Evolutionary conservation across 2,888 invertebrate species (phyloP).

Genomic region (Arctia plantaginis): DNA sequence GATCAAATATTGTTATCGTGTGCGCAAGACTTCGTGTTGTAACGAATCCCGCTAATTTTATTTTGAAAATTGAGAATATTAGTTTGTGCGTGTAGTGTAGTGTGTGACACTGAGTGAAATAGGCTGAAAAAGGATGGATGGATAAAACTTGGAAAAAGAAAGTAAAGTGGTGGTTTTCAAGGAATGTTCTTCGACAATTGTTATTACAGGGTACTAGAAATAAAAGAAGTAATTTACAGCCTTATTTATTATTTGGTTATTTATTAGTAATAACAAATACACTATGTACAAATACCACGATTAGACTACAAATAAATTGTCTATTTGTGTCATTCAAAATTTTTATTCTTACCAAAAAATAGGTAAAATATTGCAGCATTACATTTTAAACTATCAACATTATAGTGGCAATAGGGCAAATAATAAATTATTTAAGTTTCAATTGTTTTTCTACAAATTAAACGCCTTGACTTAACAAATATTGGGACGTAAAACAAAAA

Average conservation of each 20-base stretch:
- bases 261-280: slow-evolving; percentile 67
- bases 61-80: too few species aligned
- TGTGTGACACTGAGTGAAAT: too few species aligned
- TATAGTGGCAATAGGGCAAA: slow-evolving; percentile 41
- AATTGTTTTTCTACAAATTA: slow-evolving; percentile 28
- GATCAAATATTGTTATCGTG: too few species aligned
- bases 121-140: too few species aligned
- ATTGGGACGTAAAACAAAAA: slow-evolving; percentile 27
- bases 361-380: slow-evolving; percentile 38
- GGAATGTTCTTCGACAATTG: neutral
- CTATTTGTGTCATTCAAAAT: slow-evolving; percentile 50
- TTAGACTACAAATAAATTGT: slow-evolving; percentile 63
- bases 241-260: slow-evolving; percentile 82
- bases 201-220: slow-evolving; percentile 29
- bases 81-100: too few species aligned
- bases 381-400: neutral
- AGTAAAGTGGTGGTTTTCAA: too few species aligned
- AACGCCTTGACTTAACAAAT: slow-evolving; percentile 41
- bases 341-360: slow-evolving; percentile 42
- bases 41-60: too few species aligned
- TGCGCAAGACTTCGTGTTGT: too few species aligned
- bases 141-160: too few species aligned
- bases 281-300: slow-evolving; percentile 80
- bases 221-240: slow-evolving; percentile 51
- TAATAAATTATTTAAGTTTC: slow-evolving; percentile 16